Conservation (phyloP, 2,113 vertebrate species). For the Rhagologus leucostigma region DNA sequence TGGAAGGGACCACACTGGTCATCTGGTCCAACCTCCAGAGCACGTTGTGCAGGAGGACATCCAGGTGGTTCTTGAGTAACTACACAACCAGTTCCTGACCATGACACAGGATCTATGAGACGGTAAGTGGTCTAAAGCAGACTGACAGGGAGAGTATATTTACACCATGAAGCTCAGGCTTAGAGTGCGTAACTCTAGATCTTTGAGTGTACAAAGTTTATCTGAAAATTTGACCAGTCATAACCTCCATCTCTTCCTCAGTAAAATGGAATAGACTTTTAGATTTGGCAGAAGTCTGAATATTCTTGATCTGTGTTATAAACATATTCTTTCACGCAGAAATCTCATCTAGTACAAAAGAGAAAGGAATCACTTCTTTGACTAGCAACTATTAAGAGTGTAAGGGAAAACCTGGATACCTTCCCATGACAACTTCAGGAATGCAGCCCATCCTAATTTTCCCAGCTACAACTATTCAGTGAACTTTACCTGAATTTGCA, state of each 20-base stretch:
- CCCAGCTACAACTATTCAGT: not conserved
- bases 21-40: not conserved
- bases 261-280: not conserved
- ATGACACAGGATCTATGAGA: not conserved
- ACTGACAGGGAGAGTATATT: not conserved
- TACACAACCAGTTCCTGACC: not conserved
- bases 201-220: not conserved
- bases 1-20: not conserved
- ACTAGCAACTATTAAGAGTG: not conserved
- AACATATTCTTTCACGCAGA: not conserved
- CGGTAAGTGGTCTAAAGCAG: not conserved
- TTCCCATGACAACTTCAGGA: not conserved
- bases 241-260: not conserved
- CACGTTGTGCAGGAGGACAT: not conserved
- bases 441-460: not conserved
- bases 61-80: not conserved
- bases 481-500: not conserved
- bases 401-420: not conserved
- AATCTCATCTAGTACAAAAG: not conserved
- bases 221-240: not conserved
- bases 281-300: not conserved
- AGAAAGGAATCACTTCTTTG: not conserved
- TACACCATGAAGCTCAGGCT: not conserved
- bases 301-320: not conserved
- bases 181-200: not conserved